phyloP scores from a whole-genome alignment of 2,888 invertebrate species.

The Thumatha senex region DNA sequence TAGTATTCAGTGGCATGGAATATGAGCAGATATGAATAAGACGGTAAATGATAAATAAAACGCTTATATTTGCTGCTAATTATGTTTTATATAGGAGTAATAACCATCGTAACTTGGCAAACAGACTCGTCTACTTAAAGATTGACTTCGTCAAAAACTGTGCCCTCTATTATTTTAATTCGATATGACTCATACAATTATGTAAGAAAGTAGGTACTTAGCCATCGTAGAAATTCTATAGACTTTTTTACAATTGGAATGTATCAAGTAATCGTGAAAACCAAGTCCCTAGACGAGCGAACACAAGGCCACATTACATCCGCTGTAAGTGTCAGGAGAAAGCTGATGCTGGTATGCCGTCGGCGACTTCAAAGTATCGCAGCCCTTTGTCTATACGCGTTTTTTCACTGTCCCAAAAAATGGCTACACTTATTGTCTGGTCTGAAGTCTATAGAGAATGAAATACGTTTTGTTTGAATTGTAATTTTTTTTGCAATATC shows the following conservation, averaged over 20 bases:
- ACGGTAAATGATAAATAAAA: constrained; percentile 36
- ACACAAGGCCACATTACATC: constrained; percentile 75
- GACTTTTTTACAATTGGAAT: constrained; percentile 67
- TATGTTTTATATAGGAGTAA: constrained; percentile 30
- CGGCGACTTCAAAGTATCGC: constrained; percentile 67
- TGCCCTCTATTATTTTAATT: constrained; percentile 37
- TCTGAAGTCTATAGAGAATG: constrained; percentile 52
- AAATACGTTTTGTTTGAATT: constrained; percentile 35
- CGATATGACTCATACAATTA: constrained; percentile 53
- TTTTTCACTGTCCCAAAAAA: constrained; percentile 70
- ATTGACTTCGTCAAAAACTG: constrained; percentile 23
- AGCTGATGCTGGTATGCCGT: constrained; percentile 65
- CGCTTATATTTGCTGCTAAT: constrained; percentile 34
- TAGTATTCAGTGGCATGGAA: constrained; percentile 32
- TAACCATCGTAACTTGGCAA: constrained; percentile 16
- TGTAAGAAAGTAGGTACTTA: too few relatives aligned
- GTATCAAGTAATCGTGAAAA: constrained; percentile 79
- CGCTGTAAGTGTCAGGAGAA: constrained; percentile 70
- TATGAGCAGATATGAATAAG: constrained; percentile 31
- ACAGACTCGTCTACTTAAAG: constrained; percentile 23
- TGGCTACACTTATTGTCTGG: constrained; percentile 59
- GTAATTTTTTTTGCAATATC: too few relatives aligned
- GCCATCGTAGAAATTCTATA: constrained; percentile 47
- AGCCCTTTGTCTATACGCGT: constrained; percentile 67
- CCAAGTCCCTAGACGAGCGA: constrained; percentile 56